These are phyloP conservation scores for Drosophila macrothrix DNA, from an alignment of 2,888 invertebrate species.

Conservation along the genomic window DNA sequence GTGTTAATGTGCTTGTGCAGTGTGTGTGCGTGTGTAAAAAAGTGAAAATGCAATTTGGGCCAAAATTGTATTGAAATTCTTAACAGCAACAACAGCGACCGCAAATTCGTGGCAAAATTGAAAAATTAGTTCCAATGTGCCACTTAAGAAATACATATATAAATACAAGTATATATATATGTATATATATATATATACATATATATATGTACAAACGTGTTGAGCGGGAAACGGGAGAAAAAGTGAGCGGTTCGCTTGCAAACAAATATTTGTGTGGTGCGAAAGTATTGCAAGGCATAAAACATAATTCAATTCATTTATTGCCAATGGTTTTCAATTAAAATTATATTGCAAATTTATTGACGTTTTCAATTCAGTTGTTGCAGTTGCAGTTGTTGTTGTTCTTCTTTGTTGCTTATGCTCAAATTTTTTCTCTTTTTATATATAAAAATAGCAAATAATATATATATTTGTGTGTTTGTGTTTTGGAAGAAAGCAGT, in stretches of 20 bases:
- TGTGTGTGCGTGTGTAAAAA: conserved; percentile 45
- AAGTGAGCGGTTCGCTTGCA: conserved; percentile 59
- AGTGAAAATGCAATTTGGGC: conserved; percentile 73
- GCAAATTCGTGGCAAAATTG: conserved; percentile 49
- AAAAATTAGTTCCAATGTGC: conserved; percentile 23
- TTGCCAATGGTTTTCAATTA: conserved; percentile 37
- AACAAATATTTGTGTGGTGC: conserved; percentile 50
- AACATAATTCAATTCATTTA: conserved; percentile 56
- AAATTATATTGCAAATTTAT: conserved; percentile 29
- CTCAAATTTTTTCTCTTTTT: conserved; percentile 46
- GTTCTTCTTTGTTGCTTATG: conserved; percentile 34
- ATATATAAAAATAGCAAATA: conserved; percentile 53
- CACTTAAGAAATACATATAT: conserved; percentile 32
- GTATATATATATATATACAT: neutral
- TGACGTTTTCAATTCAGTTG: conserved; percentile 11
- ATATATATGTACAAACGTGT: conserved; percentile 13
- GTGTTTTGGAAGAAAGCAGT: conserved; percentile 21
- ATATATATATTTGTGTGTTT: conserved; percentile 12
- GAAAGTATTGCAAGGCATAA: conserved; percentile 43
- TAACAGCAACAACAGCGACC: conserved; percentile 46
- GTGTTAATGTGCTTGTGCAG: conserved; percentile 21
- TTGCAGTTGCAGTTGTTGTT: conserved; percentile 24
- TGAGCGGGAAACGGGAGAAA: conserved; percentile 36
- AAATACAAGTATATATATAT: conserved; percentile 5
- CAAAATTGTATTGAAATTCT: conserved; percentile 70